phyloP scores from a whole-genome alignment of 2,888 invertebrate genomes.

The Proisotoma minuta region DNA sequence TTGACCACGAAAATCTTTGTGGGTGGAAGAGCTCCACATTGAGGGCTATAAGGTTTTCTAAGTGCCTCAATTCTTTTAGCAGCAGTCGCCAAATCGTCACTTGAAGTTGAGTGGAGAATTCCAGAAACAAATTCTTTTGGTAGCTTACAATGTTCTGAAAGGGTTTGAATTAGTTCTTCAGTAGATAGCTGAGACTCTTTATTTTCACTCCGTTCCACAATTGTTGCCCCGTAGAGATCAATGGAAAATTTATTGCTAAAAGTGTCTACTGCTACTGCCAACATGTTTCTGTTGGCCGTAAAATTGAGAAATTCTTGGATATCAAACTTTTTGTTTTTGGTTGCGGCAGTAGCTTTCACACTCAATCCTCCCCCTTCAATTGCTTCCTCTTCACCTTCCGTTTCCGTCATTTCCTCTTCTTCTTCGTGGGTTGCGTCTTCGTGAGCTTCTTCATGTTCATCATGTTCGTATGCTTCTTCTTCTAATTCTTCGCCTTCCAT shows the following conservation, averaged over 20 bases:
- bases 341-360: neutral
- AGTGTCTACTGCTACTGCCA: conserved; percentile 33
- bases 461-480: conserved; percentile 9
- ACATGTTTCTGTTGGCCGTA: too few relatives aligned
- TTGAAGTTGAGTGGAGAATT: conserved; percentile 29
- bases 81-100: conserved; percentile 19
- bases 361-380: neutral
- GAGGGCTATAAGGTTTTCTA: neutral
- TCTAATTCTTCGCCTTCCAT: conserved; percentile 7
- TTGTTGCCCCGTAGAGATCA: conserved; percentile 34
- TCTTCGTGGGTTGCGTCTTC: too few relatives aligned
- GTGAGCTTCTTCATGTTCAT: neutral
- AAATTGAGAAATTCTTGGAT: conserved; percentile 31
- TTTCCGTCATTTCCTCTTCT: neutral
- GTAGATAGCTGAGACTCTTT: neutral
- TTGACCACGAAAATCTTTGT: conserved; percentile 41
- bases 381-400: neutral
- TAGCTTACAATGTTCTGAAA: conserved; percentile 19
- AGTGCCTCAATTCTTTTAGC: conserved; percentile 19
- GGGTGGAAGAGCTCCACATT: conserved; percentile 20
- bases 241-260: conserved; percentile 40
- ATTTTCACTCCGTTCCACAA: conserved; percentile 30
- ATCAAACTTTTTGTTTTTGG: conserved; percentile 2
- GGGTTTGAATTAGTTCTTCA: conserved; percentile 17
- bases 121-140: conserved; percentile 24